Evolutionary conservation across 2,113 vertebrate species (phyloP).

Genomic region (Pygoscelis adeliae): DNA sequence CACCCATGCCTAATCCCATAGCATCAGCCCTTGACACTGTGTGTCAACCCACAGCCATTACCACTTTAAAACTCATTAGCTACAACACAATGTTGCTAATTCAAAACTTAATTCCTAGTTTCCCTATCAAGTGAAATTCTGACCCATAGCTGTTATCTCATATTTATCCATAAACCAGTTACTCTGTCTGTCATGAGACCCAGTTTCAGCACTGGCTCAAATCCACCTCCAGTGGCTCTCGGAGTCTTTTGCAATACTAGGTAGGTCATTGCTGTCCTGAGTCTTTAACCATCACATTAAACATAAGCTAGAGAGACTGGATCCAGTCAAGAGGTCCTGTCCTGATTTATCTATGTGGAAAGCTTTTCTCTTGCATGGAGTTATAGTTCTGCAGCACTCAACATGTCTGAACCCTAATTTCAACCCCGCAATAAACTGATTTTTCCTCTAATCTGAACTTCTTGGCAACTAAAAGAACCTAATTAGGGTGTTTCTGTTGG

Average conservation of each 20-base stretch:
- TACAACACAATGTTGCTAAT: neutral
- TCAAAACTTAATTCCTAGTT: neutral
- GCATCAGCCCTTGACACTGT: neutral
- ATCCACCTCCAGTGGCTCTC: neutral
- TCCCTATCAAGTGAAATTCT: neutral
- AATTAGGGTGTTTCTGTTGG: constrained; percentile 39
- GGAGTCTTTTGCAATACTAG: fast-evolving
- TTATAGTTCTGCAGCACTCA: neutral
- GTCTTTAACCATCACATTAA: neutral
- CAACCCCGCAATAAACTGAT: neutral
- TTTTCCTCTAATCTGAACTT: constrained; percentile 34
- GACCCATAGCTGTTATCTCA: neutral
- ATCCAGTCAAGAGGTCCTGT: neutral
- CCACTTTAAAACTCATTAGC: neutral
- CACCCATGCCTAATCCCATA: neutral
- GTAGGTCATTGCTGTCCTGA: neutral
- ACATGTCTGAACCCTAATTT: neutral
- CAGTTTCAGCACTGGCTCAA: neutral
- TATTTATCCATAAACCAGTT: neutral
- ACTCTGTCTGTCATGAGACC: neutral
- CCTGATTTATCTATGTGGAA: neutral
- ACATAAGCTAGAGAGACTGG: neutral
- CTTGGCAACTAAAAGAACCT: neutral
- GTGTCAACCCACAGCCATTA: neutral
- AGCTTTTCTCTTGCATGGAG: neutral